Percentiles rank a stretch among this genome's conserved stretches.
Evolutionary conservation across 2,888 invertebrate genomes (phyloP).

Genomic region (Hirtodrosophila histrioides): DNA sequence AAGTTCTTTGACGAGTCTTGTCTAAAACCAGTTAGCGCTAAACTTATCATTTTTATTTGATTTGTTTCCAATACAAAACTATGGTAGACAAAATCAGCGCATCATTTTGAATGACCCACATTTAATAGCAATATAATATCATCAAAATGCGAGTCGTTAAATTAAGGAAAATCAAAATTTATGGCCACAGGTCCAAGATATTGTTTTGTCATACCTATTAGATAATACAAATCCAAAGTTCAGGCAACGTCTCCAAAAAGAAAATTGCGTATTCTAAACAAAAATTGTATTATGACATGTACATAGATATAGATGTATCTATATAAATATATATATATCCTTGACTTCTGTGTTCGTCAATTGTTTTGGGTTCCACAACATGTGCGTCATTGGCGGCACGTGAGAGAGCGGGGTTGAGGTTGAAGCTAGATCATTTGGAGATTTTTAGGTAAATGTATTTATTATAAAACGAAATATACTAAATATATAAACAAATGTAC

Average conservation of each 20-base stretch:
- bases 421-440: constrained; percentile 27
- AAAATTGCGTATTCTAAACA: constrained; percentile 13
- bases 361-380: constrained; percentile 36
- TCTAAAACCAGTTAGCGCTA: constrained; percentile 15
- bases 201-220: constrained; percentile 9
- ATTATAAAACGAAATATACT: constrained; percentile 1
- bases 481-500: constrained; percentile 17
- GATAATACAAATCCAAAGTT: constrained; percentile 14
- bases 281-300: constrained; percentile 8
- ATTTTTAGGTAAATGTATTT: constrained; percentile 13
- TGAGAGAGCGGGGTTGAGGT: constrained; percentile 29
- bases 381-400: constrained; percentile 44
- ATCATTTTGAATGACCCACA: constrained; percentile 44
- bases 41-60: neutral
- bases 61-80: constrained; percentile 1
- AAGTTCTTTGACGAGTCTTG: neutral
- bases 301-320: constrained; percentile 13
- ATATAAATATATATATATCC: constrained; percentile 6
- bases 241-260: constrained; percentile 4
- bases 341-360: constrained; percentile 37
- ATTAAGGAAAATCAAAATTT: constrained; percentile 8
- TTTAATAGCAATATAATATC: constrained; percentile 24
- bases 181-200: neutral
- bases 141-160: constrained; percentile 21
- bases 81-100: neutral